Percentiles rank a stretch among this genome's conserved stretches.
phyloP scores from a whole-genome alignment of 2,113 vertebrate species.

The Columba janthina region DNA sequence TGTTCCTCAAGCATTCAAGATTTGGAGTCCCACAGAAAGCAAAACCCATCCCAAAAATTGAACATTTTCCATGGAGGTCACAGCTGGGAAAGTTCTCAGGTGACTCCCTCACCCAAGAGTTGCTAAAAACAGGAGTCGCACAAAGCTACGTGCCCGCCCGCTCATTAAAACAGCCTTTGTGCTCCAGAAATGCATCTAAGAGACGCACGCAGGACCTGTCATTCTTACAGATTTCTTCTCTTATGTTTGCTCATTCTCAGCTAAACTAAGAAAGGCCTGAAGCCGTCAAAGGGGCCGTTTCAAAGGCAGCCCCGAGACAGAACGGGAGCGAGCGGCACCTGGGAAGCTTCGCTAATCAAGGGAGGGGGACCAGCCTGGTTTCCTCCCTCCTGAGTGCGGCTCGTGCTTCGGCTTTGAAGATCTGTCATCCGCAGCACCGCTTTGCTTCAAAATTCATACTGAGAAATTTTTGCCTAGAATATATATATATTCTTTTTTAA shows the following conservation, averaged over 20 bases:
- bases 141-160: neutral
- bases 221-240: neutral
- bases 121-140: neutral
- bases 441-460: neutral
- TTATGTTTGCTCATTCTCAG: neutral
- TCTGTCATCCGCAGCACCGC: slow-evolving; percentile 1
- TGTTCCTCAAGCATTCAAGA: neutral
- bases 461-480: neutral
- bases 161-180: slow-evolving; percentile 14
- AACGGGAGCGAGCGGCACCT: slow-evolving; percentile 6
- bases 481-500: neutral
- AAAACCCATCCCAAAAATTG: rapidly evolving
- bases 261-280: neutral
- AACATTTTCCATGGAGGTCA: neutral
- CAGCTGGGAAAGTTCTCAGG: neutral
- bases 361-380: neutral
- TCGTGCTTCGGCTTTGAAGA: slow-evolving; percentile 10
- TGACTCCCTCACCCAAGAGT: neutral
- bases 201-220: neutral
- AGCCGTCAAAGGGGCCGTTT: slow-evolving; percentile 34
- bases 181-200: neutral
- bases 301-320: slow-evolving; percentile 53
- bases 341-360: slow-evolving; percentile 21
- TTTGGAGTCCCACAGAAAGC: rapidly evolving
- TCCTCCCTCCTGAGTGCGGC: neutral